Evolutionary conservation across 2,113 vertebrate genomes (phyloP), one percentile per base, ranked within the genome.

Genomic region (Hemicordylus capensis): DNA sequence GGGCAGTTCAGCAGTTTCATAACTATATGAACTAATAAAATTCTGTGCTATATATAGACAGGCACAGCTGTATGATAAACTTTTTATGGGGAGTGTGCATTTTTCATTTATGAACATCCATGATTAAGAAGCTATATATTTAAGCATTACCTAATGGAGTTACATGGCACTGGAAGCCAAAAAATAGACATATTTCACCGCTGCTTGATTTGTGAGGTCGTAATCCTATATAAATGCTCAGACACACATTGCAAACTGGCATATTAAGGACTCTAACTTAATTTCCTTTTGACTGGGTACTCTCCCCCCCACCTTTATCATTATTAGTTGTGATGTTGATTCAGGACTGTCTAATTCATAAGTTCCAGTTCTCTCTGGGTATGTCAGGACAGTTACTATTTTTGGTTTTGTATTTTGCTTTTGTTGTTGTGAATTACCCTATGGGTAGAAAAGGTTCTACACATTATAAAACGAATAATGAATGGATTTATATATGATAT

Each of bases 51-150:
- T 94, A 91, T 90, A 91, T 92, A 93, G 81, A 28, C 48, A 46
- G 74, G 44, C 75, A 89, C 85, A 0, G 1, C 85, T 93, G 85
- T 90, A 89, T 85, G 77, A 91, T 82, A 91, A 85, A 87, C 4
- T 0, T 91, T 94, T 94, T 84, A 87, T 81, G 82, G 51, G 46
- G 22, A 90, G 86, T 74, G 51, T 81, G 31, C 83, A 90, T 94
- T 93, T 92, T 93, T 94, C 89, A 92, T 94, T 92, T 93, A 86
- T 86, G 88, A 89, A 91, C 90, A 90, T 90, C 87, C 86, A 86
- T 90, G 88, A 93, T 91, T 92, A 93, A 94, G 83, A 89, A 83
- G 67, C n/a, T 90, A 93, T 94, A 92, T 90, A 92, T 93, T 93
- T 93, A 93, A 93, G 80, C 69, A 70, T 90, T 92, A 89, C 81